phyloP scores from a whole-genome alignment of 2,888 invertebrate species.

The Dioctria rufipes region DNA sequence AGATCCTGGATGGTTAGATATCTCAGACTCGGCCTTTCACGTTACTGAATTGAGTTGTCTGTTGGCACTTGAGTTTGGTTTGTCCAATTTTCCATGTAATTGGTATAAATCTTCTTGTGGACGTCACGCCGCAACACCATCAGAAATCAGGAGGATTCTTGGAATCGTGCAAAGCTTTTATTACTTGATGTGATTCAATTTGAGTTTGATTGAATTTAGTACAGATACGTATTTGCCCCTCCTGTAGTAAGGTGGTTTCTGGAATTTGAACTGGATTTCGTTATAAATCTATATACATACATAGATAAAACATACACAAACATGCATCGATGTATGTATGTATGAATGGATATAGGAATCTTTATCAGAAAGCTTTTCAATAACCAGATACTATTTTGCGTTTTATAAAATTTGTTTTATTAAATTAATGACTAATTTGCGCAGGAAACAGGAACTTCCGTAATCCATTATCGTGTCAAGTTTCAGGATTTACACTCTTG shows the following conservation, averaged over 20 bases:
- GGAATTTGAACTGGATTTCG: neutral
- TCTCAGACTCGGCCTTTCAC: neutral
- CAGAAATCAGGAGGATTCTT: conserved; percentile 1
- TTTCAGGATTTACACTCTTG: conserved; percentile 26
- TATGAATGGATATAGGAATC: too few relatives aligned
- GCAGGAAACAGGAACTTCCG: conserved; percentile 4
- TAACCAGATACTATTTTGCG: neutral
- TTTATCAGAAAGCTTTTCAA: neutral
- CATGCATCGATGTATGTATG: too few relatives aligned
- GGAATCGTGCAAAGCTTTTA: neutral
- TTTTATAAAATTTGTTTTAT: conserved; percentile 3
- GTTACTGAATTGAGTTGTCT: conserved; percentile 33
- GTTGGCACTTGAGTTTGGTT: conserved; percentile 54
- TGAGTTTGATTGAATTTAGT: conserved; percentile 26
- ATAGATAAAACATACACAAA: too few relatives aligned
- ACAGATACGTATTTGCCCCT: conserved; percentile 9
- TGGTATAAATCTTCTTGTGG: conserved; percentile 53
- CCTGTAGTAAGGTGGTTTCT: neutral
- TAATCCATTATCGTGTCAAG: conserved; percentile 55
- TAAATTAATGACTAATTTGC: neutral
- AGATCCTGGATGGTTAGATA: conserved; percentile 10
- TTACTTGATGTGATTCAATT: conserved; percentile 28
- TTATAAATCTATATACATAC: too few relatives aligned
- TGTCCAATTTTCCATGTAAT: conserved; percentile 53
- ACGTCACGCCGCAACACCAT: neutral